phyloP scores from a whole-genome alignment of 1,140 invertebrate species.

The Atta colombica region DNA sequence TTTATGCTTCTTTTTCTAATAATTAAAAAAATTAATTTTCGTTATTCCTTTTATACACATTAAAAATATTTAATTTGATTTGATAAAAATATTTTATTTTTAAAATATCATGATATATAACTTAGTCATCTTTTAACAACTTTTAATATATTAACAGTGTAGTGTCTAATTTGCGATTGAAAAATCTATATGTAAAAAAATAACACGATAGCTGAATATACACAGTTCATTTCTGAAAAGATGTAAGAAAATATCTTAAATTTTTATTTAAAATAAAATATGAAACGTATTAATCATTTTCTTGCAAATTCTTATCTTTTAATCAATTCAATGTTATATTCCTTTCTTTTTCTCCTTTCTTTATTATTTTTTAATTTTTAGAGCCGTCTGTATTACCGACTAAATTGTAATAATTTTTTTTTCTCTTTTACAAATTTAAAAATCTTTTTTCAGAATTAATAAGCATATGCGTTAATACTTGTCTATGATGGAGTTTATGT shows the following conservation, averaged over 20 bases:
- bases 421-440: too few relatives aligned
- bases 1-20: too few relatives aligned
- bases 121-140: too few relatives aligned
- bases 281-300: neutral
- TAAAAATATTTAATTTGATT: constrained; percentile 14
- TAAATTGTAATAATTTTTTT: too few relatives aligned
- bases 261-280: neutral
- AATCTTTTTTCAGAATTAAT: too few relatives aligned
- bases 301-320: neutral
- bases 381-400: too few relatives aligned
- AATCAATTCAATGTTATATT: neutral
- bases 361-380: neutral
- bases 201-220: neutral
- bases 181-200: neutral
- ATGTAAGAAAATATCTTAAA: neutral
- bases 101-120: neutral
- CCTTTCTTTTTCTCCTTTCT: neutral
- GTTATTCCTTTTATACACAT: neutral
- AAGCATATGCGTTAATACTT: too few relatives aligned
- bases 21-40: neutral
- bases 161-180: neutral
- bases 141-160: neutral
- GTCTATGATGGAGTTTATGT: too few relatives aligned
- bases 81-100: too few relatives aligned
- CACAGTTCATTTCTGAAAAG: neutral